These are phyloP conservation scores for Hetaerina americana DNA, from an alignment of 1,140 invertebrate genomes.

Conservation along the genomic window DNA sequence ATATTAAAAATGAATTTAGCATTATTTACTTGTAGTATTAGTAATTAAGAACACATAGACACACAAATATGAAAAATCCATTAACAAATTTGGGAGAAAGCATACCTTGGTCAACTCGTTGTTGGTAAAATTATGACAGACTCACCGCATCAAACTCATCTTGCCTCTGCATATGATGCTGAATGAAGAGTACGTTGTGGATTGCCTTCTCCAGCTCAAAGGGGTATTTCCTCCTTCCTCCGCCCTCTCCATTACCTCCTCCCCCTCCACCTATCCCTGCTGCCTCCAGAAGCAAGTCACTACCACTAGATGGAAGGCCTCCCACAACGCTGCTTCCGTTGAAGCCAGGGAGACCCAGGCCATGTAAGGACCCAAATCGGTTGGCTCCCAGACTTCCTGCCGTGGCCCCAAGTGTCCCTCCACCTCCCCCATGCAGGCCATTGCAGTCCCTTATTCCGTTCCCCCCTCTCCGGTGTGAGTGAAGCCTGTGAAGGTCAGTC, in stretches of 20 bases:
- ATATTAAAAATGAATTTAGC: too few species aligned
- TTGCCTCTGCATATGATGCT: conserved; percentile 82
- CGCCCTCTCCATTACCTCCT: conserved; percentile 53
- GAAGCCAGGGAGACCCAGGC: conserved; percentile 5
- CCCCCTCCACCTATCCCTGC: conserved; percentile 34
- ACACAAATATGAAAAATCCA: too few species aligned
- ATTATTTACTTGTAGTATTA: too few species aligned
- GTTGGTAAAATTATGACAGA: neutral
- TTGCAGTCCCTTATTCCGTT: conserved; percentile 42
- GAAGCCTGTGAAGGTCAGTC: neutral
- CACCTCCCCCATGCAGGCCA: conserved; percentile 56
- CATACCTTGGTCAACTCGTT: neutral
- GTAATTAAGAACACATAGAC: too few species aligned
- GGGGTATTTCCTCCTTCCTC: conserved; percentile 70
- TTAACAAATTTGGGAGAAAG: neutral
- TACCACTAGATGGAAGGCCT: conserved; percentile 65
- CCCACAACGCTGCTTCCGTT: conserved; percentile 67
- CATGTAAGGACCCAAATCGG: conserved; percentile 37
- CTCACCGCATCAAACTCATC: conserved; percentile 87
- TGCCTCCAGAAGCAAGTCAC: conserved; percentile 32
- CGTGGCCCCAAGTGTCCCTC: conserved; percentile 52
- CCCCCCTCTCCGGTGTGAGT: neutral
- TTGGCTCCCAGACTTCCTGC: conserved; percentile 36
- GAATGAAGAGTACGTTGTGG: conserved; percentile 90
- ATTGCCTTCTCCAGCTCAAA: conserved; percentile 87